Conservation (phyloP, 2,888 invertebrate species). For the Empis stercorea region DNA sequence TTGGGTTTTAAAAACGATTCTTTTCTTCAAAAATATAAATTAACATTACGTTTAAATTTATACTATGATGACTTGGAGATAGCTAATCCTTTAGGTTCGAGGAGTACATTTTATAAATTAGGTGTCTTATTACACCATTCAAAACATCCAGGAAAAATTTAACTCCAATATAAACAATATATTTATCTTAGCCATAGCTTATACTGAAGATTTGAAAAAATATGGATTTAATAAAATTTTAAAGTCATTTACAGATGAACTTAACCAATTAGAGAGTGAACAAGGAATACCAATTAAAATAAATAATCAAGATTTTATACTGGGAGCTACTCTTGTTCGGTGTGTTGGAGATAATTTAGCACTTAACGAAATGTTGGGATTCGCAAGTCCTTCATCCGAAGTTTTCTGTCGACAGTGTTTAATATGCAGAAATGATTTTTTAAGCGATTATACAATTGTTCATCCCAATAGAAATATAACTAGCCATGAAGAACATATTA, state of each 20-base stretch:
- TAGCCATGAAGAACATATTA: neutral
- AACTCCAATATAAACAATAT: constrained; percentile 4
- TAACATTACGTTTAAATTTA: neutral
- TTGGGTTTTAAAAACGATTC: neutral
- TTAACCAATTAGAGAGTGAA: neutral
- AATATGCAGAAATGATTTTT: neutral
- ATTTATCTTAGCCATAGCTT: constrained; percentile 4
- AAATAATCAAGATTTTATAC: neutral
- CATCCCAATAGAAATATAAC: neutral
- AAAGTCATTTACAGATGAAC: constrained; percentile 5
- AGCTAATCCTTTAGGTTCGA: constrained; percentile 5
- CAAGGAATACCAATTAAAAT: neutral
- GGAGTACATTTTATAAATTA: constrained; percentile 7
- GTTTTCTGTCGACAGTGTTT: constrained; percentile 2
- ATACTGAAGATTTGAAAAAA: constrained; percentile 7
- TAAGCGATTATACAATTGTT: neutral
- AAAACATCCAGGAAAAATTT: constrained; percentile 2
- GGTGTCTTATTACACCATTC: constrained; percentile 5
- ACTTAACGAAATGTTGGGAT: neutral
- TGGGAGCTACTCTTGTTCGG: neutral
- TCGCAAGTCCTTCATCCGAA: neutral
- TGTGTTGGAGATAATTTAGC: constrained; percentile 3
- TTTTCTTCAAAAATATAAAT: neutral
- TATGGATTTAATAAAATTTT: constrained; percentile 5
- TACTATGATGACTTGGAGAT: constrained; percentile 8